These are phyloP conservation scores for Frieseomelitta varia DNA, from an alignment of 1,140 invertebrate species.

Conservation along the genomic window DNA sequence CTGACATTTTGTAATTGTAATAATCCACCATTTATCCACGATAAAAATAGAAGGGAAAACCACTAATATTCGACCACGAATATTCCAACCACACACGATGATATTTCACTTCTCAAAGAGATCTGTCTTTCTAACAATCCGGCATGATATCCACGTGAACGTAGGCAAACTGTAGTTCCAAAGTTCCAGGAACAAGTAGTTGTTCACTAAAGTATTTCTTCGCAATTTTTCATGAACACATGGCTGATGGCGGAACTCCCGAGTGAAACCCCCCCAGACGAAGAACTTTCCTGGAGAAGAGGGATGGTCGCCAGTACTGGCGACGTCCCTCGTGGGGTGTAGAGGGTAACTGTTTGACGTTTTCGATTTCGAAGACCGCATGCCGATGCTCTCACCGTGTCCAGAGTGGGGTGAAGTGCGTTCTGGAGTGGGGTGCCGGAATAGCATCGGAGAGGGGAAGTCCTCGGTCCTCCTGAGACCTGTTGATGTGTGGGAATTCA, in stretches of 20 bases:
- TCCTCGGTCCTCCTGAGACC: constrained; percentile 75
- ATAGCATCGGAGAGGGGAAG: constrained; percentile 69
- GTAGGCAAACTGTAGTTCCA: neutral
- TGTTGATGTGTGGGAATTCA: constrained; percentile 82
- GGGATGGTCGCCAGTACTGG: constrained; percentile 40
- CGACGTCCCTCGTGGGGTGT: constrained; percentile 61
- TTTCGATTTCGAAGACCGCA: constrained; percentile 81
- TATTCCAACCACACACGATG: neutral
- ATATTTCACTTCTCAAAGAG: neutral
- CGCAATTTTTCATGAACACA: too few species aligned
- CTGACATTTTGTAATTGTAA: constrained; percentile 79
- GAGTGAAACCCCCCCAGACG: neutral
- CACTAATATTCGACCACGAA: constrained; percentile 7
- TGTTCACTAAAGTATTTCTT: neutral
- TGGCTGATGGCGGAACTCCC: neutral
- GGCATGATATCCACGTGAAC: neutral
- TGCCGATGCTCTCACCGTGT: constrained; percentile 79
- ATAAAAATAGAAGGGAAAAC: too few species aligned
- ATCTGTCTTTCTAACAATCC: neutral
- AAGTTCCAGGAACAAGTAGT: too few species aligned
- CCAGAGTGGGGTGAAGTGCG: constrained; percentile 70
- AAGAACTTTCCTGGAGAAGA: neutral
- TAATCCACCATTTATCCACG: constrained; percentile 78
- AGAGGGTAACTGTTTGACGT: constrained; percentile 82
- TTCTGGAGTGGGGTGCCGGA: constrained; percentile 68